Percentiles rank a stretch among this genome's conserved stretches.
phyloP scores from a whole-genome alignment of 2,888 invertebrate genomes.

The Tuta absoluta region DNA sequence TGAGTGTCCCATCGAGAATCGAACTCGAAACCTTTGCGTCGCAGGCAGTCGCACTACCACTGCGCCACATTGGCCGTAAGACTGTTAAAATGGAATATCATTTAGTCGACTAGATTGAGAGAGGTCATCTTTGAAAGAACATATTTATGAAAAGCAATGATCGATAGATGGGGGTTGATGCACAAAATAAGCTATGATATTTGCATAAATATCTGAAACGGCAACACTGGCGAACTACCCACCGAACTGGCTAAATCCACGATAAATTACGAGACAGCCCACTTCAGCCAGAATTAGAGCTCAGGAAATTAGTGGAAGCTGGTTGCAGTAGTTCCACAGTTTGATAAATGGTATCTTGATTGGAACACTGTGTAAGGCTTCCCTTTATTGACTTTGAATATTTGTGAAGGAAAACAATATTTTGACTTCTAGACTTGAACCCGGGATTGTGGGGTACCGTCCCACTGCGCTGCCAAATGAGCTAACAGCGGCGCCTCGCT shows the following conservation, averaged over 20 bases:
- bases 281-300: constrained; percentile 21
- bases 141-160: not conserved
- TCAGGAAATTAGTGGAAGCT: constrained; percentile 21
- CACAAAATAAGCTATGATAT: not conserved
- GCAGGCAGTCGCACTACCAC: too few relatives aligned
- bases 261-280: constrained; percentile 29
- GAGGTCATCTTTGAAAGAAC: not conserved
- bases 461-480: too few relatives aligned
- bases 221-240: not conserved
- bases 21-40: too few relatives aligned
- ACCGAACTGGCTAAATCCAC: constrained; percentile 25
- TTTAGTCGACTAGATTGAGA: too few relatives aligned
- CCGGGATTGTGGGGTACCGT: too few relatives aligned
- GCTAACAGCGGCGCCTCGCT: too few relatives aligned
- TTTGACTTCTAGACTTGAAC: too few relatives aligned
- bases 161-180: not conserved
- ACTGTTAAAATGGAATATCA: too few relatives aligned
- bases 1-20: too few relatives aligned
- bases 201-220: not conserved
- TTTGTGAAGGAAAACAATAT: not conserved
- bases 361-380: not conserved
- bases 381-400: not conserved
- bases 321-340: not conserved
- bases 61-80: too few relatives aligned
- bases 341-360: constrained; percentile 9